Evolutionary conservation across 2,888 invertebrate genomes (phyloP), one percentile per base, ranked within the genome.

Genomic region (Microctonus hyperodae): DNA sequence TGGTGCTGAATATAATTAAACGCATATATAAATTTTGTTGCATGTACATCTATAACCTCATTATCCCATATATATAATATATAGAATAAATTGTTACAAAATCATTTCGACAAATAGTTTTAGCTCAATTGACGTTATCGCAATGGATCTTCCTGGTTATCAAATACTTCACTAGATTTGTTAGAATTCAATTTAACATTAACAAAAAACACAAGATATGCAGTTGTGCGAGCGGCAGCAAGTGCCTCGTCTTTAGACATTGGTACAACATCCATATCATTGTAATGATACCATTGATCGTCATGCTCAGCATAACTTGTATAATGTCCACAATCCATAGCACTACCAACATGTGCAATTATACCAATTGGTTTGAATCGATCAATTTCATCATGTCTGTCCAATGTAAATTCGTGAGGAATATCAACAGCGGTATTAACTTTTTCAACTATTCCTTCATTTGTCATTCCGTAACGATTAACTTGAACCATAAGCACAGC

Each of bases 261-360:
- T 22, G 77, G 73, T 57, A 73, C 74, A 1, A 81, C 80, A 44
- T 67, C 72, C 67, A 77, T 73, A 59, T 81, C 81, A 62, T 80
- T 79, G 66, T 78, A 81, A 56, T 79, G 78, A 62, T 75, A 78
- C 81, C 81, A 81, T 28, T 75, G 72, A 23, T 78, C 73, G 3
- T 74, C 72, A 59, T 79, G 79, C 51, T 75, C 76, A 11, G 79
- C 77, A 67, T 79, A 81, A 62, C 79, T 79, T 51, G 80, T 79
- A 57, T 81, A 81, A 66, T 81, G 81, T 13, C 81, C 81, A 68
- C 78, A 81, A 35, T 81, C 78, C 74, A 80, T 78, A n/a, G 75
- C 77, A 44, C 74, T 74, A 22, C 81, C 80, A 23, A 79, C 78
- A 33, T 81, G 81, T 6, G 79, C 77, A 64, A 81, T 79, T 40